Evolutionary conservation across 2,797 vertebrate genomes (phyloP), one percentile per base, ranked within the genome.

Genomic region (Macroramphosus scolopax): DNA sequence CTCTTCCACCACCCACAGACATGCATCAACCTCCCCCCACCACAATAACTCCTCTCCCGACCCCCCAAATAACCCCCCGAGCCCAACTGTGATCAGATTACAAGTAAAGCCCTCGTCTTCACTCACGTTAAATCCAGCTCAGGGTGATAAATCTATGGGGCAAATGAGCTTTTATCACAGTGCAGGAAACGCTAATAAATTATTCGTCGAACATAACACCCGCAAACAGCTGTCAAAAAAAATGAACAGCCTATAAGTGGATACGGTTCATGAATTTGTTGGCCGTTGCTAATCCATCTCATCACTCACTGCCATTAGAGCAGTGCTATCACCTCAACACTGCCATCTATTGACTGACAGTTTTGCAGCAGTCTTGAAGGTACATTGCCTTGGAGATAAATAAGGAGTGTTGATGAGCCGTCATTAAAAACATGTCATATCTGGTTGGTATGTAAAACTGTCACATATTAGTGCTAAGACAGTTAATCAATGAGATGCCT

Each of bases 311-410:
- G 46, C 34, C 37, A 41, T 29, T 3, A 45, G 22, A 46, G 57
- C 48, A n/a, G 48, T 12, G 51, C 51, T 34, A 64, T 64, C 80
- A 69, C 78, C 75, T 42, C 83, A 77, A 86, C 82, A 80, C 78
- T 80, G 87, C 88, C 90, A 88, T 85, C 89, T 89, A 78, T 77
- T 72, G 89, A 56, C 74, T 48, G 51, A 60, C 51, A 39, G 50
- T 41, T 53, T 63, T 46, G 82, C 49, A 77, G 62, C 85, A 83
- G 31, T 5, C 38, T 8, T n/a, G n/a, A n/a, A n/a, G n/a, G n/a
- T n/a, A n/a, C n/a, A n/a, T n/a, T n/a, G n/a, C 5, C 13, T 15
- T 22, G 36, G 7, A 4, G 10, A n/a, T 1, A 20, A 11, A 29
- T 8, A 11, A 11, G 7, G 2, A 8, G 14, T 34, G 1, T 15